phyloP scores from a whole-genome alignment of 2,113 vertebrate genomes.

The mouse (Mus musculus) region GRCm39 chr19:12370001-12370500 shows the following conservation, averaged over 20 bases:
- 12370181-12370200: neutral
- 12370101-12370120: neutral
- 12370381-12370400: neutral
- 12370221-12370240: neutral
- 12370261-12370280: neutral
- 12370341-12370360: neutral
- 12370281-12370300: neutral
- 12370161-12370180: neutral
- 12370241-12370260: neutral
- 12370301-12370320: neutral
- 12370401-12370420: neutral
- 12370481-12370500: neutral
- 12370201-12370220: neutral
- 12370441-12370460: neutral
- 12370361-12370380: neutral
- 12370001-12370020: neutral
- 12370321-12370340: neutral
- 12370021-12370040: neutral
- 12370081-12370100: neutral
- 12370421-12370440: neutral
- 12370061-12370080: neutral
- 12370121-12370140: neutral
- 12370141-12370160: neutral
- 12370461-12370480: neutral
- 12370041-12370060: neutral